Conservation (phyloP, 2,888 invertebrate genomes). For the Hetaerina titia region DNA sequence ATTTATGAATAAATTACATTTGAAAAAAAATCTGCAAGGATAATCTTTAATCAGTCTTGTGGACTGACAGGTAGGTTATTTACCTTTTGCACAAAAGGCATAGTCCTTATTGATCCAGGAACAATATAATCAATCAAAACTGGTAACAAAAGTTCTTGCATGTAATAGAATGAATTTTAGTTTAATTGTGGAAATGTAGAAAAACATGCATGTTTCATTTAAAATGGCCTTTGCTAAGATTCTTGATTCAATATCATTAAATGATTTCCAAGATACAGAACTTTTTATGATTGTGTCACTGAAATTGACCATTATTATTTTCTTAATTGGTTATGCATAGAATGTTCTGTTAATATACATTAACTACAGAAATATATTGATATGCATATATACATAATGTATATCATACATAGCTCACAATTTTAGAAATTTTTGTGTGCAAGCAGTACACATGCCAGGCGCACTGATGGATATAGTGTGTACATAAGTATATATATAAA, state of each 20-base stretch:
- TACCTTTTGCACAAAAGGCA: not conserved
- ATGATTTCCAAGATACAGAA: not conserved
- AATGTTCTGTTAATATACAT: not conserved
- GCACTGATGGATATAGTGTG: not conserved
- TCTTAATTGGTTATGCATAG: not conserved
- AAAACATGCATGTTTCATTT: not conserved
- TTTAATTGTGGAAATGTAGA: not conserved
- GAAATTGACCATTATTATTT: not conserved
- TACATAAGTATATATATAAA: not conserved
- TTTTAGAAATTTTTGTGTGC: not conserved
- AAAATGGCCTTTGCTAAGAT: not conserved
- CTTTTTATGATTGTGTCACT: not conserved
- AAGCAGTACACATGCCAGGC: not conserved
- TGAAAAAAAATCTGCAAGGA: not conserved
- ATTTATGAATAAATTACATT: not conserved
- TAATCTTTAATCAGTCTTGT: not conserved
- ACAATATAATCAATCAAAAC: not conserved
- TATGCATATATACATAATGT: not conserved
- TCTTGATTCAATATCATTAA: not conserved
- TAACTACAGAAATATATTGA: not conserved
- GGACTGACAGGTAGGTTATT: not conserved
- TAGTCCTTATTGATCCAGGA: not conserved
- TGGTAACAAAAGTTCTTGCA: not conserved
- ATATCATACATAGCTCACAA: not conserved
- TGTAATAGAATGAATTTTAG: not conserved